A percentile compares a stretch with the other conserved stretches of the same genome.
Conservation (phyloP, 2,797 vertebrate species). For the Melanotaenia trifasciata region DNA sequence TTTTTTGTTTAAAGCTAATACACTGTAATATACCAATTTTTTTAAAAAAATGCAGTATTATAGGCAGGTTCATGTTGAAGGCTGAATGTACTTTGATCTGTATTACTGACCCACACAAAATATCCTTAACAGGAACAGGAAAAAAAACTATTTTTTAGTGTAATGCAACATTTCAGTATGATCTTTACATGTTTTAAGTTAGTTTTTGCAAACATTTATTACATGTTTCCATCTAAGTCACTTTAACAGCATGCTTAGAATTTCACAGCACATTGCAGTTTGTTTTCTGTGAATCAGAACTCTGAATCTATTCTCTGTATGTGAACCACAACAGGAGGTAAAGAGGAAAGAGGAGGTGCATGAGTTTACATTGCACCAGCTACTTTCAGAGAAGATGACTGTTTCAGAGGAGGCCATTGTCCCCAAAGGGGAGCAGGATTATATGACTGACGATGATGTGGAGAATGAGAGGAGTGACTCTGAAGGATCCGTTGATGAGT, state of each 20-base stretch:
- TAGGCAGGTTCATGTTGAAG: neutral
- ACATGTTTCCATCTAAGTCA: neutral
- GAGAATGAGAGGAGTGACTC: conserved; percentile 28
- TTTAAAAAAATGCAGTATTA: neutral
- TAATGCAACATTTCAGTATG: neutral
- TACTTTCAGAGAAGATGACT: conserved; percentile 23
- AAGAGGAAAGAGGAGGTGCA: conserved; percentile 69
- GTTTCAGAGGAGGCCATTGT: conserved; percentile 7
- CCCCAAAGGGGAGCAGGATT: conserved; percentile 1
- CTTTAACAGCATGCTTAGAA: neutral
- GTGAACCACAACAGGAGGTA: conserved; percentile 46
- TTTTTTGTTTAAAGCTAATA: neutral
- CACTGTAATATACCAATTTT: neutral
- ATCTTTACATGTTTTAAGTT: neutral
- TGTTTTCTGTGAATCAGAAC: neutral
- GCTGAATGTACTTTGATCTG: neutral
- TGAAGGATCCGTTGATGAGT: conserved; percentile 23
- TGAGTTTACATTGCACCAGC: conserved; percentile 46
- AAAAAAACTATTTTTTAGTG: neutral
- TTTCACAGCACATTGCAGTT: neutral
- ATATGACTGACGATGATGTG: neutral
- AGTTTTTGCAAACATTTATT: neutral
- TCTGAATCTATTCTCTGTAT: conserved; percentile 7
- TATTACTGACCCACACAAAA: neutral
- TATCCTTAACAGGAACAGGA: neutral